Percentiles rank a stretch among this genome's conserved stretches.
These are phyloP conservation scores for Drosophila prosaltans DNA, from an alignment of 1,140 invertebrate species.

Conservation along the genomic window DNA sequence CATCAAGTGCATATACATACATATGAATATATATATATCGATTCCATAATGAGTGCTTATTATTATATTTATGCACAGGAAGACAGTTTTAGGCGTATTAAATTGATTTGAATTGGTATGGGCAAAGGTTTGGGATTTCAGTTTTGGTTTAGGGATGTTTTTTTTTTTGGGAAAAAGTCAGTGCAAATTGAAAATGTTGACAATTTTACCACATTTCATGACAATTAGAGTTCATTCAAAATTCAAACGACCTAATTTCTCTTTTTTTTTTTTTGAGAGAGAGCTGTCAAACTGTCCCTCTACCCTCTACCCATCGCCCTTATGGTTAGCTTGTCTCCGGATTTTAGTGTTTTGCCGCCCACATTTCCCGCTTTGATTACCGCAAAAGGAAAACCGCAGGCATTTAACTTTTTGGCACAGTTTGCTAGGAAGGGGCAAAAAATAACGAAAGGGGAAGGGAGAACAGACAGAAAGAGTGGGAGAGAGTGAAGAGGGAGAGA, in stretches of 20 bases:
- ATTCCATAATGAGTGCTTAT: too few species aligned
- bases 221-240: slow-evolving; percentile 74
- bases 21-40: background rate
- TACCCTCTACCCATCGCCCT: background rate
- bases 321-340: too few species aligned
- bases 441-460: background rate
- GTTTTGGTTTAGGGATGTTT: background rate
- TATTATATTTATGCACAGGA: background rate
- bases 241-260: slow-evolving; percentile 71
- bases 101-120: background rate
- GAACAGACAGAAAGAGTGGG: background rate
- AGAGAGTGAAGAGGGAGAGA: background rate
- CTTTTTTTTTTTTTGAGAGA: background rate
- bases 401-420: slow-evolving; percentile 58
- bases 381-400: slow-evolving; percentile 45
- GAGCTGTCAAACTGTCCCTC: slow-evolving; percentile 40
- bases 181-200: slow-evolving; percentile 44
- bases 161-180: slow-evolving; percentile 9
- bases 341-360: background rate
- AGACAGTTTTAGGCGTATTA: background rate
- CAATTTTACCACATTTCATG: slow-evolving; percentile 65
- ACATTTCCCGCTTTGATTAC: background rate
- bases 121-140: background rate
- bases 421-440: slow-evolving; percentile 20
- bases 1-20: background rate